A percentile compares a stretch with the other conserved stretches of the same genome.
These are phyloP conservation scores for Littorina saxatilis DNA, from an alignment of 1,140 invertebrate species.

Conservation along the genomic window DNA sequence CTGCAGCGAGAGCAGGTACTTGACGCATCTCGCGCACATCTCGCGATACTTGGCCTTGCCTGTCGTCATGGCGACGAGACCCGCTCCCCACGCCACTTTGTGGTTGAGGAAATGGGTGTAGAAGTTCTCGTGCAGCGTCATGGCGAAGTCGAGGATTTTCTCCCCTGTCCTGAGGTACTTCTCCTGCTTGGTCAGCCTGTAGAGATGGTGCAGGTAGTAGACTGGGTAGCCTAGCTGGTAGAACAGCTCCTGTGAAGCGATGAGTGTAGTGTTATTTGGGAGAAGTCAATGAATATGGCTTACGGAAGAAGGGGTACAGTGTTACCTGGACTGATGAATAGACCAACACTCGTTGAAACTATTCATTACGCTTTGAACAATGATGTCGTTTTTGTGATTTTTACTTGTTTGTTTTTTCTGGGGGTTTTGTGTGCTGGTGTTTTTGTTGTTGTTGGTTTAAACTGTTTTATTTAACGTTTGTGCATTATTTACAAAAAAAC, in stretches of 20 bases:
- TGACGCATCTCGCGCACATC: constrained; percentile 44
- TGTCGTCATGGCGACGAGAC: constrained; percentile 48
- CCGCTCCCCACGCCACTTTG: constrained; percentile 53
- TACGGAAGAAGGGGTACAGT: no score
- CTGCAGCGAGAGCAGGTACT: constrained; percentile 49
- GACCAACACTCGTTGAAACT: no score
- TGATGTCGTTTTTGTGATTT: no score
- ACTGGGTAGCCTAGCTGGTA: constrained; percentile 54
- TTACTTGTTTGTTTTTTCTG: no score
- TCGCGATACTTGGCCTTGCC: constrained; percentile 46
- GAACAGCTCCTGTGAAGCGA: constrained; percentile 47
- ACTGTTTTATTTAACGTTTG: no score
- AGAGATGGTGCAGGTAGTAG: constrained; percentile 53
- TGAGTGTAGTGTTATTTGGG: no score
- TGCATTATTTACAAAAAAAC: no score
- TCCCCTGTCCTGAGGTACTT: constrained; percentile 46
- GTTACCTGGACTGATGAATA: no score
- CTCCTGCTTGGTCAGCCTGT: constrained; percentile 38
- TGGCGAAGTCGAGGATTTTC: constrained; percentile 48
- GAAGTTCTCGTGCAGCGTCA: constrained; percentile 47
- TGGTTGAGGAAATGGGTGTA: constrained; percentile 51
- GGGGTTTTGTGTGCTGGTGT: no score
- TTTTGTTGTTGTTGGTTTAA: no score
- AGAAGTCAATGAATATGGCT: no score
- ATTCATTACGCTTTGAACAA: no score